phyloP scores from a whole-genome alignment of 1,140 invertebrate species.

The Trinorchestia longiramus region DNA sequence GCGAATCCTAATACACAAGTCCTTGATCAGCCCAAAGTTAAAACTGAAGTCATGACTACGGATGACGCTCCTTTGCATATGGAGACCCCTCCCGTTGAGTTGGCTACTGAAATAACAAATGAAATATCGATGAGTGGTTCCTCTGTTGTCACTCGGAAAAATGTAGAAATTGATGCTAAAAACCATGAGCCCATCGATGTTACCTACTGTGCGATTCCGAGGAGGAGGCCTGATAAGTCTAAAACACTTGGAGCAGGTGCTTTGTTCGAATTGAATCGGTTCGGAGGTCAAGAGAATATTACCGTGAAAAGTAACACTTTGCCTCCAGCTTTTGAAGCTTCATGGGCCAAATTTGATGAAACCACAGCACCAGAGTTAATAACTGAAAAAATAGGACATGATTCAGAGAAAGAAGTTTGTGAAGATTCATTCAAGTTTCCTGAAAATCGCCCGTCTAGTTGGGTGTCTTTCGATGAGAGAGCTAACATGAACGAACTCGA shows the following conservation, averaged over 20 bases:
- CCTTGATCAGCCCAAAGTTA: not conserved
- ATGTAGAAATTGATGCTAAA: not conserved
- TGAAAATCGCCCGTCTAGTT: not conserved
- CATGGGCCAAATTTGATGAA: constrained; percentile 43
- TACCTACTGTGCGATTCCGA: not conserved
- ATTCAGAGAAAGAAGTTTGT: not conserved
- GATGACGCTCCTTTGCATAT: not conserved
- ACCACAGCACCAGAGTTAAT: not conserved
- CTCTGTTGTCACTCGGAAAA: not conserved
- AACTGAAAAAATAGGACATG: not conserved
- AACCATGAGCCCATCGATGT: not conserved
- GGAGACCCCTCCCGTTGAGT: not conserved
- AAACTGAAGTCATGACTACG: not conserved
- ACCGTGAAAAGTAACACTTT: not conserved
- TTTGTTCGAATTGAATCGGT: not conserved
- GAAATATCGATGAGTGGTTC: not conserved
- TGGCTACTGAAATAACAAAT: not conserved
- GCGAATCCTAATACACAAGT: not conserved
- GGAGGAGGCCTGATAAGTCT: constrained; percentile 41
- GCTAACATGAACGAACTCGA: not conserved
- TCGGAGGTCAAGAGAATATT: not conserved
- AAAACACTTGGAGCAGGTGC: constrained; percentile 5
- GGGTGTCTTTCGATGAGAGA: not conserved
- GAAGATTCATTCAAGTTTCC: not conserved
- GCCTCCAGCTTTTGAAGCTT: constrained; percentile 37